Evolutionary conservation across 2,113 vertebrate genomes (phyloP).

Genomic region (Neodon shergylaensis): DNA sequence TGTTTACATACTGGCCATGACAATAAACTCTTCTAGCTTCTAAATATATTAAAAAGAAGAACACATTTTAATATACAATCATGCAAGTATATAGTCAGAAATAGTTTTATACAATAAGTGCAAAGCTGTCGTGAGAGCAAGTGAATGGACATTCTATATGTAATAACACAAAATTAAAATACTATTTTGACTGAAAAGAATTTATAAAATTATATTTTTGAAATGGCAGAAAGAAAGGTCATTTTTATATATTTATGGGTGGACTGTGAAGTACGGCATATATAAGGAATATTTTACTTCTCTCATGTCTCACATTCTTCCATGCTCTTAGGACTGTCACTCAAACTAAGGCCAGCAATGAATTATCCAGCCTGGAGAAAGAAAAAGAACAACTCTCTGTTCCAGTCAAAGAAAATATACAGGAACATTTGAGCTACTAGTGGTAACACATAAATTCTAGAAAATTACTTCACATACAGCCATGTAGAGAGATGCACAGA

Average conservation of each 20-base stretch:
- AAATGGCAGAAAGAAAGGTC: neutral
- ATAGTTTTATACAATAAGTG: neutral
- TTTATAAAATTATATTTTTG: neutral
- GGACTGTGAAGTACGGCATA: neutral
- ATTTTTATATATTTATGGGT: neutral
- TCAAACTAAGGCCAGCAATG: neutral
- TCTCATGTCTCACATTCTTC: neutral
- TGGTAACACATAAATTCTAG: constrained; percentile 12
- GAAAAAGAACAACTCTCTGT: neutral
- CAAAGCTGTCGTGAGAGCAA: neutral
- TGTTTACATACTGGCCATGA: neutral
- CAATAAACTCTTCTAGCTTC: constrained; percentile 2
- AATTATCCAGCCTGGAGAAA: neutral
- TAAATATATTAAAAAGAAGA: neutral
- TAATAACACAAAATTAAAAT: neutral
- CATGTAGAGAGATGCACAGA: neutral
- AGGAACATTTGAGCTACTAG: neutral
- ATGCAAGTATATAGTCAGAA: constrained; percentile 2
- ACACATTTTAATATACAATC: neutral
- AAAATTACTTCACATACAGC: neutral
- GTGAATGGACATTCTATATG: neutral
- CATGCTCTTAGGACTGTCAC: neutral
- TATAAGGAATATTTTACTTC: constrained; percentile 36
- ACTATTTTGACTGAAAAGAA: neutral
- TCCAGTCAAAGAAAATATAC: neutral